Base-by-base conservation (phyloP, 2,113 vertebrate species). In the Egretta garzetta region DNA sequence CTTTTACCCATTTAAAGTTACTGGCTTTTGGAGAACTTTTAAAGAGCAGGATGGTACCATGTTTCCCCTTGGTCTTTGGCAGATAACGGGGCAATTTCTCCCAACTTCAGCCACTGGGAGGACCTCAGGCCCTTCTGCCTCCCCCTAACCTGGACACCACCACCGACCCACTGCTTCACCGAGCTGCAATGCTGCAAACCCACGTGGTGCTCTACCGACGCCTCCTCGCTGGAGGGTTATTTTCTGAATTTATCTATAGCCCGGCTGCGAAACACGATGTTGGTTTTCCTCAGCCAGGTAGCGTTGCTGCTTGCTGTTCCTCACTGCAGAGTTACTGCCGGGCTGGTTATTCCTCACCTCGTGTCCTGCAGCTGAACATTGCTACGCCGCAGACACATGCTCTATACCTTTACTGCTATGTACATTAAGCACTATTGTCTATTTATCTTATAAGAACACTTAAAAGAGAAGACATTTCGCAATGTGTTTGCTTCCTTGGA, bases 1-100 rank as follows among this genome's bases (percentile, higher is more conserved):
- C n/a, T 23, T 9, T 8, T 18, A 2, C 5, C 1, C 8, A 1
- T 22, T n/a, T 4, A 8, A 39, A 18, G 4, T 35, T 21, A 10
- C 2, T 45, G 66, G 30, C 37, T 33, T 37, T 30, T 12, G 27
- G 13, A 73, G 45, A n/a, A 24, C 62, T n/a, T 41, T 12, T 21
- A 9, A n/a, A 39, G 28, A 39, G 5, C 52, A 22, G 16, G 1
- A 45, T 1, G 33, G 73, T 20, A 37, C 35, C 22, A 7, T 7
- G 28, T 7, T 45, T 35, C 30, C 32, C 15, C 56, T 28, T 4
- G 22, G 21, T 24, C 62, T 81, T 17, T 12, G 58, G 8, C 50
- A 52, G 58, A 6, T 27, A 56, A 43, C 0, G 0, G 41, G 27
- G 16, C 20, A 24, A 71, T 26, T 26, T 64, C 64, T 82, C 28